phyloP scores from a whole-genome alignment of 2,113 vertebrate genomes.

The Hypocryptadius cinnamomeus region DNA sequence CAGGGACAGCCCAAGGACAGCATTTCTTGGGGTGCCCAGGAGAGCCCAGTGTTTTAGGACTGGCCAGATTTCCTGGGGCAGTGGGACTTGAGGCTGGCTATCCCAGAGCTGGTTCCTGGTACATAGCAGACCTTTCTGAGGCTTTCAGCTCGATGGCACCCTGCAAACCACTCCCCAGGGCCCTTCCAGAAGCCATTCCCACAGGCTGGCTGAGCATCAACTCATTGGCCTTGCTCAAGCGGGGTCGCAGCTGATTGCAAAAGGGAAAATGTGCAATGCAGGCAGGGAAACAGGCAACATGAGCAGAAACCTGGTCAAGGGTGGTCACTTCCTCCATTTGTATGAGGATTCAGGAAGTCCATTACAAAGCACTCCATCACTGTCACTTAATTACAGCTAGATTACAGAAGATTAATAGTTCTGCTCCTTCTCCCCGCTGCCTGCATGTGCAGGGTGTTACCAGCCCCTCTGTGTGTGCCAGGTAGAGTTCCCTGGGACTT shows the following conservation, averaged over 20 bases:
- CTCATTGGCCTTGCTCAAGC: not conserved
- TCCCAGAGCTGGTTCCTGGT: not conserved
- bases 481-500: not conserved
- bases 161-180: not conserved
- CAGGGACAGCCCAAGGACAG: not conserved
- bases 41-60: not conserved
- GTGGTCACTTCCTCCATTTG: slow-evolving; percentile 48
- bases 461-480: not conserved
- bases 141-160: not conserved
- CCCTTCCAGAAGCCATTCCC: not conserved
- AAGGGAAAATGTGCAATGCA: not conserved
- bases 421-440: not conserved
- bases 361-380: slow-evolving; percentile 43
- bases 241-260: not conserved
- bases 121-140: not conserved
- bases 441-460: not conserved
- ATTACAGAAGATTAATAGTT: slow-evolving; percentile 30
- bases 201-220: not conserved
- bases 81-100: fast-evolving
- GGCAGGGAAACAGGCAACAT: slow-evolving; percentile 19
- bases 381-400: slow-evolving; percentile 34
- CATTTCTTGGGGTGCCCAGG: not conserved
- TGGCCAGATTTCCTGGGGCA: not conserved
- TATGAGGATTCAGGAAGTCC: slow-evolving; percentile 42
- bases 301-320: slow-evolving; percentile 48